Percentiles rank a stretch among this genome's conserved stretches.
Conservation (phyloP, 2,888 invertebrate species). For the Drosophila suboccidentalis region DNA sequence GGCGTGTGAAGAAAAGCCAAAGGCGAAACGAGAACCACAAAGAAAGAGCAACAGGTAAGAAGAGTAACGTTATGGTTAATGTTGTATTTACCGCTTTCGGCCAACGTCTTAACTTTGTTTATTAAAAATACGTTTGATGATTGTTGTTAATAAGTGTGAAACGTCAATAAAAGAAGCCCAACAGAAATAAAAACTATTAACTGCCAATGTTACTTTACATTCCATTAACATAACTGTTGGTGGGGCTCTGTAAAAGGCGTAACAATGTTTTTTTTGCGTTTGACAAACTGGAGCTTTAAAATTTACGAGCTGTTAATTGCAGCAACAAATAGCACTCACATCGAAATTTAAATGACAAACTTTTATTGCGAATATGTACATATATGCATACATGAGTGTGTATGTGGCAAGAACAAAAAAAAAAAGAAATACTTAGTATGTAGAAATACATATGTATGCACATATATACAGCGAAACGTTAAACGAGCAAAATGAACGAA, state of each 20-base stretch:
- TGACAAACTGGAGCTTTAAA: conserved; percentile 28
- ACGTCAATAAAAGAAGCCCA: conserved; percentile 19
- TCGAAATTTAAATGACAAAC: conserved; percentile 24
- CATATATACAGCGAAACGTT: conserved; percentile 43
- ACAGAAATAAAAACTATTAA: conserved; percentile 31
- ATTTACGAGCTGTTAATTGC: conserved; percentile 55
- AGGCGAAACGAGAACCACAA: conserved; percentile 34
- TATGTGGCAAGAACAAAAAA: conserved; percentile 7
- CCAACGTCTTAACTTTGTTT: conserved; percentile 20
- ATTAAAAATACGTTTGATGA: conserved; percentile 27
- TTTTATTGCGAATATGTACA: conserved; percentile 10
- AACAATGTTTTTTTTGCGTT: conserved; percentile 8
- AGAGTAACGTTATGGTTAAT: conserved; percentile 62
- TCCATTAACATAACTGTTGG: conserved; percentile 11
- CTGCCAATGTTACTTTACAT: conserved; percentile 30
- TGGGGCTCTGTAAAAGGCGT: conserved; percentile 17
- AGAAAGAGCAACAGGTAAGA: conserved; percentile 47
- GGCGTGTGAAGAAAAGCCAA: conserved; percentile 46
- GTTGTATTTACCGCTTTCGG: conserved; percentile 53
- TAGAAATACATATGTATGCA: conserved; percentile 5
- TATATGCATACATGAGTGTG: conserved; percentile 2
- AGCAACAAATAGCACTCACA: conserved; percentile 29
- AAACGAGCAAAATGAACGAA: conserved; percentile 57
- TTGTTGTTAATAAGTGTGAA: conserved; percentile 38
- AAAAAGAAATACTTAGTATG: neutral